These are phyloP conservation scores for Rhyacophila brunnea DNA, from an alignment of 1,140 invertebrate genomes.

Conservation along the genomic window DNA sequence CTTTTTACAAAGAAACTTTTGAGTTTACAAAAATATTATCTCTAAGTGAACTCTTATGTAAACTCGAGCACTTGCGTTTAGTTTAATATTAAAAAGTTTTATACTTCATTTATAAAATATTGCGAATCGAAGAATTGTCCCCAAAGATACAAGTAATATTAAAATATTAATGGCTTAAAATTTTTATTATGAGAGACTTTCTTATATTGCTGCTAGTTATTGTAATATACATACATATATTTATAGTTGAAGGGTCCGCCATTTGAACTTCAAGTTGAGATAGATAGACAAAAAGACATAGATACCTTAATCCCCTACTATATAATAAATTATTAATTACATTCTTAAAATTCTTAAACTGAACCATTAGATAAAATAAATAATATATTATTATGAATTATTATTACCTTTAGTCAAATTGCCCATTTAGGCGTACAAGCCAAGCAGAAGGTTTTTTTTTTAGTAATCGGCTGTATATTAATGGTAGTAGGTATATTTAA, in stretches of 20 bases:
- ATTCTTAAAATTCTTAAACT: conserved; percentile 29
- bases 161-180: conserved; percentile 15
- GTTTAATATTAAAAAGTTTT: conserved; percentile 15
- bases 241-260: conserved; percentile 18
- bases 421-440: too few species aligned
- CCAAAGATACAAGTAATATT: conserved; percentile 13
- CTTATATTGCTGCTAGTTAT: conserved; percentile 17
- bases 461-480: conserved; percentile 28
- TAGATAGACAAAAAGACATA: conserved; percentile 24
- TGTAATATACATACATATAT: conserved; percentile 15
- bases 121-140: conserved; percentile 18
- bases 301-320: conserved; percentile 23
- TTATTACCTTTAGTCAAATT: conserved; percentile 8
- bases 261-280: conserved; percentile 24
- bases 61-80: conserved; percentile 21
- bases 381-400: conserved; percentile 22
- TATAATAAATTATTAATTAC: conserved; percentile 25
- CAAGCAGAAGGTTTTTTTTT: background rate
- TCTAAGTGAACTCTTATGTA: too few species aligned
- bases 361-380: conserved; percentile 32
- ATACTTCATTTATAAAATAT: conserved; percentile 21
- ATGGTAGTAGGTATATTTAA: conserved; percentile 15
- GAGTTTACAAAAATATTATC: too few species aligned
- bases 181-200: conserved; percentile 18
- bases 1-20: too few species aligned